A percentile compares a stretch with the other conserved stretches of the same genome.
These are phyloP conservation scores for Ammospiza nelsoni DNA, from an alignment of 2,113 vertebrate genomes.

Conservation along the genomic window DNA sequence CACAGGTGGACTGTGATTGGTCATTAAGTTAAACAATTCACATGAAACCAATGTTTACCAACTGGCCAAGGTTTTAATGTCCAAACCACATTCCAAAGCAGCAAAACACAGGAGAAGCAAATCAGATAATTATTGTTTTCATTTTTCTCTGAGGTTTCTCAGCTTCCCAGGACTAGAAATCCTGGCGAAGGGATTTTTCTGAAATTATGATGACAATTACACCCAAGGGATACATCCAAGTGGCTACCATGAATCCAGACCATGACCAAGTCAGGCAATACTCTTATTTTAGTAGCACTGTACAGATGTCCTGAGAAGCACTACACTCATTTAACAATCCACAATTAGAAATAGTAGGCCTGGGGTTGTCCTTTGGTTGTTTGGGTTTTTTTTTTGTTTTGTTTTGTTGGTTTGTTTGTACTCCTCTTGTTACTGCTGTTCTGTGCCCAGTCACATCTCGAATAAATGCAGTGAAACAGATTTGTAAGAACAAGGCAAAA, in stretches of 20 bases:
- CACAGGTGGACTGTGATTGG: too few species aligned
- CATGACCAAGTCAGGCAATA: not conserved
- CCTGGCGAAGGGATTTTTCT: too few species aligned
- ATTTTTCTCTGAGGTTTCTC: too few species aligned
- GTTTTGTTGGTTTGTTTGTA: not conserved
- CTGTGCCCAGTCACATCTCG: not conserved
- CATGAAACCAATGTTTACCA: too few species aligned
- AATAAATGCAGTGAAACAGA: not conserved
- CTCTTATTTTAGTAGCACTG: not conserved
- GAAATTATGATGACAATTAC: not conserved
- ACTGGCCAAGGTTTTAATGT: too few species aligned
- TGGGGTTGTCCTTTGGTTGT: not conserved
- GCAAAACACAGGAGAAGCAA: too few species aligned
- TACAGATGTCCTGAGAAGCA: not conserved
- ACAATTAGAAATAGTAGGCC: not conserved
- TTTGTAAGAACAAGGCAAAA: conserved; percentile 2
- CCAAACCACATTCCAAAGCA: too few species aligned
- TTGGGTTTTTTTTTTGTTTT: too few species aligned
- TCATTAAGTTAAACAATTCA: too few species aligned
- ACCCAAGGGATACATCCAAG: not conserved
- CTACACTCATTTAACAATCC: not conserved
- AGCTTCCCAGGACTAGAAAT: too few species aligned
- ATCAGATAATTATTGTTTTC: too few species aligned
- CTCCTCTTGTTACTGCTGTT: not conserved
- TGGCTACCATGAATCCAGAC: conserved; percentile 18